phyloP scores from a whole-genome alignment of 2,113 vertebrate genomes.

The Phoxinus phoxinus region DNA sequence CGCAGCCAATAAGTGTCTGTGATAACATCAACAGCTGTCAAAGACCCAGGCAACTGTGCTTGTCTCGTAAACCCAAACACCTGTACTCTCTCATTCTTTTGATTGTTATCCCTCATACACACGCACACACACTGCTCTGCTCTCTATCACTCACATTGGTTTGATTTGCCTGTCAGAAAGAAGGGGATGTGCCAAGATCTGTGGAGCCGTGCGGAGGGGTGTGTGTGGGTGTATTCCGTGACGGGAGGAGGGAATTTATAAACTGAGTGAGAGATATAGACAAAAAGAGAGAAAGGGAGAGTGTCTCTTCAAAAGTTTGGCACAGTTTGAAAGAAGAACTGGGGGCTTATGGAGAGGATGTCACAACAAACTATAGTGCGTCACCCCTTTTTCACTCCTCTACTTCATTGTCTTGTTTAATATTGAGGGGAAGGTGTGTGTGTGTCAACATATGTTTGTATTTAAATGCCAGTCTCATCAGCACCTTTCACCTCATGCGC shows the following conservation, averaged over 20 bases:
- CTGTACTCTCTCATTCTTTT: slow-evolving; percentile 92
- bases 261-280: slow-evolving; percentile 76
- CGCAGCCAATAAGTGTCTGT: slow-evolving; percentile 84
- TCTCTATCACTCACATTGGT: slow-evolving; percentile 87
- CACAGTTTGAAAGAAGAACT: slow-evolving; percentile 77
- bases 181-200: slow-evolving; percentile 83
- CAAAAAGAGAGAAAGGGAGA: slow-evolving; percentile 69
- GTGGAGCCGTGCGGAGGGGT: slow-evolving; percentile 70
- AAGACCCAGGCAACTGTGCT: slow-evolving; percentile 85
- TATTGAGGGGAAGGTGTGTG: background rate
- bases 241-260: slow-evolving; percentile 83
- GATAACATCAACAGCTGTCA: slow-evolving; percentile 95
- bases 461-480: slow-evolving; percentile 20
- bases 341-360: slow-evolving; percentile 69
- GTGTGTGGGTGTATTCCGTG: slow-evolving; percentile 43
- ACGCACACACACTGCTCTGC: slow-evolving; percentile 64
- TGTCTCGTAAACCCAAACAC: slow-evolving; percentile 94
- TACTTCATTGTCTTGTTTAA: slow-evolving; percentile 14
- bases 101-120: slow-evolving; percentile 85
- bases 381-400: background rate
- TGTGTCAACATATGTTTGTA: background rate
- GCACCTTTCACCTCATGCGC: background rate
- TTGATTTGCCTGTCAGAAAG: slow-evolving; percentile 86
- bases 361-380: slow-evolving; percentile 54
- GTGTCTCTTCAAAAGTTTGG: slow-evolving; percentile 80